phyloP scores from a whole-genome alignment of 1,140 invertebrate genomes.

The Solen grandis region DNA sequence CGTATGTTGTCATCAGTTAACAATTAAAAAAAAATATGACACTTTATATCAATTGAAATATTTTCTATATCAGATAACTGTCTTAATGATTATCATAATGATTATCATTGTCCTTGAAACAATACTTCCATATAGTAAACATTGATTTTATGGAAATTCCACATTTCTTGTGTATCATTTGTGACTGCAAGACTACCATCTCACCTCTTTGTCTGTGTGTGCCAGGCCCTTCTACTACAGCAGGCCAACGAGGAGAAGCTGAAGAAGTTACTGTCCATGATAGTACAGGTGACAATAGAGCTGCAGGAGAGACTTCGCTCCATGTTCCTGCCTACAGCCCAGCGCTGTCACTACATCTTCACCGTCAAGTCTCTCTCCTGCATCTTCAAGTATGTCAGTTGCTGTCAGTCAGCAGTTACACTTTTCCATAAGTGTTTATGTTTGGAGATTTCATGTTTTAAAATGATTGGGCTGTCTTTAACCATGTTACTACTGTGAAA shows the following conservation, averaged over 20 bases:
- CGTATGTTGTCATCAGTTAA: no score
- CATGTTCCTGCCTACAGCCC: slow-evolving; percentile 79
- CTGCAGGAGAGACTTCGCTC: slow-evolving; percentile 74
- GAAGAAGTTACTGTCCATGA: slow-evolving; percentile 60
- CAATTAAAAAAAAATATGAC: no score
- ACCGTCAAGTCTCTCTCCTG: slow-evolving; percentile 75
- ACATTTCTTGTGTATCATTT: background rate
- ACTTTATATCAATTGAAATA: no score
- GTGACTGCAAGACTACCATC: background rate
- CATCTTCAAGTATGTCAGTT: slow-evolving; percentile 77
- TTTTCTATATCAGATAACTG: no score
- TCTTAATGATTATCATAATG: no score
- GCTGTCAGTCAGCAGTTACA: background rate
- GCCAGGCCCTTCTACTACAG: slow-evolving; percentile 51
- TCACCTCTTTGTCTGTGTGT: background rate
- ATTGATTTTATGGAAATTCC: no score
- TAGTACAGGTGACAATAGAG: slow-evolving; percentile 77
- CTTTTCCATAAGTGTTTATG: no score
- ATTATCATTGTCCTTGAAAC: no score
- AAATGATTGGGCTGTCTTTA: no score
- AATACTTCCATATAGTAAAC: no score
- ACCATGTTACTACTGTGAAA: no score
- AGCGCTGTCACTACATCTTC: slow-evolving; percentile 80
- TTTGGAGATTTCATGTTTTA: no score
- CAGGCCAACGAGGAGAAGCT: slow-evolving; percentile 66